Percentiles rank a stretch among this genome's conserved stretches.
phyloP scores from a whole-genome alignment of 2,888 invertebrate species.

The Melolontha melolontha region DNA sequence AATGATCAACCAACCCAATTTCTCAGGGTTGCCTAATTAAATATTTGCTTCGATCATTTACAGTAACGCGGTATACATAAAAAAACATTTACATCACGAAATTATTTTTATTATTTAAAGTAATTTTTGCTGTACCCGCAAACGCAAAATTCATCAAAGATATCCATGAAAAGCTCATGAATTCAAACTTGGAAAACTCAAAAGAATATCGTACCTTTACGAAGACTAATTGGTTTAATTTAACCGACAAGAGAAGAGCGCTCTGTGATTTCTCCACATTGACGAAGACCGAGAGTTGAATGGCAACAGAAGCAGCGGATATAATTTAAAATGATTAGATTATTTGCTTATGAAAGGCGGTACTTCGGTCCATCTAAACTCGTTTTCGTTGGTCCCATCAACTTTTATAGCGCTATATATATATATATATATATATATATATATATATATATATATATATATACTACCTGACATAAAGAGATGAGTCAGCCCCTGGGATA shows the following conservation, averaged over 20 bases:
- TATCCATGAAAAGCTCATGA: too few relatives aligned
- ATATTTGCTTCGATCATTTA: too few relatives aligned
- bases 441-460: constrained; percentile 3
- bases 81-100: too few relatives aligned
- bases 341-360: constrained; percentile 43
- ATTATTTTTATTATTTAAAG: too few relatives aligned
- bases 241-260: constrained; percentile 19
- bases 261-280: constrained; percentile 22
- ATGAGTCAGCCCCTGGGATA: constrained; percentile 21
- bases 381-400: constrained; percentile 1
- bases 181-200: constrained; percentile 13
- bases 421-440: too few relatives aligned
- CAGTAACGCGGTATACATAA: too few relatives aligned
- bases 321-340: constrained; percentile 46
- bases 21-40: too few relatives aligned
- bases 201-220: constrained; percentile 29
- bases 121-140: too few relatives aligned
- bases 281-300: constrained; percentile 24
- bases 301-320: constrained; percentile 36
- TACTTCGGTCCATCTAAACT: constrained; percentile 19
- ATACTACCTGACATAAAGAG: constrained; percentile 18
- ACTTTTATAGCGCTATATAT: too few relatives aligned
- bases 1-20: too few relatives aligned
- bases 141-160: too few relatives aligned
- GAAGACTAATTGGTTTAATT: constrained; percentile 41